These are phyloP conservation scores for Meles meles DNA, from an alignment of 2,113 vertebrate genomes.

Conservation along the genomic window DNA sequence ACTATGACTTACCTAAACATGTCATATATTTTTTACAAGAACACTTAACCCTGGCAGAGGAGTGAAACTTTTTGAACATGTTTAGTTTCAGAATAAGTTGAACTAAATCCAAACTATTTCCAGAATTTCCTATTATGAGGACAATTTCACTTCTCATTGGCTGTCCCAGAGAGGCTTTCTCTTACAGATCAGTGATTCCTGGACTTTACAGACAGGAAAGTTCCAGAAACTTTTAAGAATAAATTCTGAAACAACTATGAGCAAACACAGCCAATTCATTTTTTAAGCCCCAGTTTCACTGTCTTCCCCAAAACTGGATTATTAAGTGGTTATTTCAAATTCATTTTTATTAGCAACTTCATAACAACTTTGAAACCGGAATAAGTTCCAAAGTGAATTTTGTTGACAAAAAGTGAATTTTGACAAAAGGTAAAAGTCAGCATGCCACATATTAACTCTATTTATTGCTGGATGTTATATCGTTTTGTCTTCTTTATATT, in stretches of 20 bases:
- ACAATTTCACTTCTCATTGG: background rate
- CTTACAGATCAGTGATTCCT: background rate
- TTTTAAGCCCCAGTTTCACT: background rate
- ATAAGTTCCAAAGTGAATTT: constrained; percentile 67
- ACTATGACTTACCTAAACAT: background rate
- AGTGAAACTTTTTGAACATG: background rate
- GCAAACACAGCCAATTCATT: background rate
- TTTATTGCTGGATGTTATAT: background rate
- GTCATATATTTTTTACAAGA: background rate
- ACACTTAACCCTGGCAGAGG: background rate
- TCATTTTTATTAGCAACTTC: constrained; percentile 70
- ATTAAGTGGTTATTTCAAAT: background rate
- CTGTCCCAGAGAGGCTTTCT: background rate
- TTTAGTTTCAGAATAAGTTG: constrained; percentile 54
- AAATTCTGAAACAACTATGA: background rate
- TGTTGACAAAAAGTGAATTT: constrained; percentile 74
- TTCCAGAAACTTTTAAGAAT: background rate
- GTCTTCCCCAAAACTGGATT: background rate
- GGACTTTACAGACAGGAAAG: background rate
- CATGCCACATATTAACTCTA: background rate
- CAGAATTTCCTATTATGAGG: background rate
- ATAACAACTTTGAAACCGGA: constrained; percentile 10
- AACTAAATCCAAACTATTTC: constrained; percentile 64
- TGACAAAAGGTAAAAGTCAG: constrained; percentile 56
- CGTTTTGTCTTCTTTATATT: background rate